phyloP scores from a whole-genome alignment of 2,888 invertebrate genomes.

The Apodemia zela region DNA sequence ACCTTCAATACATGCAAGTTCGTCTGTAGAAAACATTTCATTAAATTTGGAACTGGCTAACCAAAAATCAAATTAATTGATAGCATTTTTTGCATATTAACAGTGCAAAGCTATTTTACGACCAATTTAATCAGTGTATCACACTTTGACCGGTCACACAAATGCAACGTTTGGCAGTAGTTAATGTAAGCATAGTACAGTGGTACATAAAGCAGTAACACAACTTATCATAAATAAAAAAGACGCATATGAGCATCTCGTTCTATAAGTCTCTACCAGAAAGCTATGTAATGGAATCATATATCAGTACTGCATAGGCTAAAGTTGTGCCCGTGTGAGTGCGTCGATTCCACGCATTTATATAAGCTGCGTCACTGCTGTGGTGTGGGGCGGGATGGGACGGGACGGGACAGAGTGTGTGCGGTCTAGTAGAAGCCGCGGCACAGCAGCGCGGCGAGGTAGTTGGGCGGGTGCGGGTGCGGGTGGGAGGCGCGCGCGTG shows the following conservation, averaged over 20 bases:
- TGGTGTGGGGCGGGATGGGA: constrained; percentile 26
- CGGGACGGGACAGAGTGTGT: constrained; percentile 29
- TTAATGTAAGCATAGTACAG: not conserved
- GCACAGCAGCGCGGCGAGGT: constrained; percentile 70
- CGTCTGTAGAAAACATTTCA: not conserved
- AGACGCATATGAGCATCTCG: too few species aligned
- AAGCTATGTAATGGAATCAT: too few species aligned
- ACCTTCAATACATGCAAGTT: not conserved
- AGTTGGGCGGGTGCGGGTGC: constrained; percentile 66
- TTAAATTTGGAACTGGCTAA: not conserved
- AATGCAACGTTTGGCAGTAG: not conserved
- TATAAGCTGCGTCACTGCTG: not conserved
- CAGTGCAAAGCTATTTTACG: not conserved
- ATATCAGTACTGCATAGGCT: too few species aligned
- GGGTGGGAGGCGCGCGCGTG: constrained; percentile 29
- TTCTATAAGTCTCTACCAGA: too few species aligned
- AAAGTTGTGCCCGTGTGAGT: too few species aligned
- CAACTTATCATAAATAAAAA: not conserved
- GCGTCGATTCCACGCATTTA: not conserved
- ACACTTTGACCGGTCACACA: not conserved
- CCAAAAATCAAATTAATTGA: not conserved
- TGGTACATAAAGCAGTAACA: not conserved
- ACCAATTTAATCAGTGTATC: too few species aligned
- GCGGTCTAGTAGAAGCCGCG: constrained; percentile 62
- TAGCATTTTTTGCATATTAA: not conserved